Evolutionary conservation across 2,888 invertebrate genomes (phyloP), one percentile per base, ranked within the genome.

Genomic region (Girardia tigrina): DNA sequence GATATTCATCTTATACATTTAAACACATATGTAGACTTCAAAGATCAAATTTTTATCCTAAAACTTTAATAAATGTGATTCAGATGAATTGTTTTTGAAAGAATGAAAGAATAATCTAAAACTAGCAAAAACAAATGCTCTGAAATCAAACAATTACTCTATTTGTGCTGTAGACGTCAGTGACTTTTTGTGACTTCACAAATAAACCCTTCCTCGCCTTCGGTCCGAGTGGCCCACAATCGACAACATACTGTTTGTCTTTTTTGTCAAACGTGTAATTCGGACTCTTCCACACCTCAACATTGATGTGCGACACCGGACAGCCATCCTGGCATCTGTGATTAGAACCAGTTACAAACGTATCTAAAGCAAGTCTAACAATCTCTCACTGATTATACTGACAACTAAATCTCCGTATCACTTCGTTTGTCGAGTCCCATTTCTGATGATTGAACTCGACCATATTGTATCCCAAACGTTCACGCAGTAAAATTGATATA

Each of bases 161-260:
- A n/a, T n/a, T n/a, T n/a, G n/a, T n/a, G n/a, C n/a, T n/a, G n/a
- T n/a, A n/a, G n/a, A n/a, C n/a, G n/a, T n/a, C n/a, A n/a, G n/a
- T n/a, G n/a, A 16, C 56, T 56, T 56, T 23, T 4, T 56, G 6
- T 6, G 56, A 56, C 6, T 56, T 56, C 12, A 56, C 36, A 28
- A 74, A 74, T 4, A 74, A 26, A 2, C 74, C 74, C 26, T 26
- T 42, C 14, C 56, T 29, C 8, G 29, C 36, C 20, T 56, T 56
- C 4, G 76, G 76, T n/a, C 76, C 76, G 1, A 76, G 75, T 28
- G 76, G 76, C n/a, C 76, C 76, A 20, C 74, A 74, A 28, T 74
- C 74, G 27, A 74, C 56, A n/a, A 74, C 56, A n/a, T 56, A n/a
- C n/a, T 56, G 56, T 8, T 74, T 6, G 20, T 69, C 74, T 14